Conservation (phyloP, 2,888 invertebrate species). For the Patella ulyssiponensis region DNA sequence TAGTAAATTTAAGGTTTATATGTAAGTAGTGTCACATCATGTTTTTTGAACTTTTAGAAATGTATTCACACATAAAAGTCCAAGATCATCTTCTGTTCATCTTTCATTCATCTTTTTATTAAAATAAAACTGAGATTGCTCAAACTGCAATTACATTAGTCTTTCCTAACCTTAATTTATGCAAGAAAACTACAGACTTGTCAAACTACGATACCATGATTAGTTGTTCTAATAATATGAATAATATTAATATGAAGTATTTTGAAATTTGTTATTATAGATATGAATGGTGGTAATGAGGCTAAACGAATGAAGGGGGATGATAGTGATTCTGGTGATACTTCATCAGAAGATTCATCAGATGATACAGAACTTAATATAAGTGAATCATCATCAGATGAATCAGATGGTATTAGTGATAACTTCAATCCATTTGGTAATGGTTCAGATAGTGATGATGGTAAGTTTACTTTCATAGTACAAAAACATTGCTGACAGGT, state of each 20-base stretch:
- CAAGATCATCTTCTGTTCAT: no score
- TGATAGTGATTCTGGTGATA: slow-evolving; percentile 56
- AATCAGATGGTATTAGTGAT: slow-evolving; percentile 72
- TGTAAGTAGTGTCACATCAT: no score
- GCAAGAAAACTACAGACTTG: no score
- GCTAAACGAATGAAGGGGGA: slow-evolving; percentile 35
- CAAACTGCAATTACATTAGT: background rate
- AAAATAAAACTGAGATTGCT: no score
- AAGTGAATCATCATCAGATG: slow-evolving; percentile 54
- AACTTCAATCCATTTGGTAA: slow-evolving; percentile 95
- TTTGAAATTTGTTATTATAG: slow-evolving; percentile 19
- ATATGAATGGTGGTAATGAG: slow-evolving; percentile 26
- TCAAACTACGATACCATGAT: no score
- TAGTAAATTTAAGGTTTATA: no score
- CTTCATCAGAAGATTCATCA: slow-evolving; percentile 54
- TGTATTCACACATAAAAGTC: no score
- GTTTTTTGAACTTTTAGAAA: no score
- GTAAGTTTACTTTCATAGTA: slow-evolving; percentile 38
- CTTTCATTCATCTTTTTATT: no score
- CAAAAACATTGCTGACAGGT: background rate
- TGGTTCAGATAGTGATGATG: slow-evolving; percentile 75
- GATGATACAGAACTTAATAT: slow-evolving; percentile 56
- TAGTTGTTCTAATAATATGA: no score
- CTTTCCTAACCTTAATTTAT: background rate
- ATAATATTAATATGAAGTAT: no score